Evolutionary conservation across 2,113 vertebrate genomes (phyloP).

Genomic region (Camarhynchus parvulus): DNA sequence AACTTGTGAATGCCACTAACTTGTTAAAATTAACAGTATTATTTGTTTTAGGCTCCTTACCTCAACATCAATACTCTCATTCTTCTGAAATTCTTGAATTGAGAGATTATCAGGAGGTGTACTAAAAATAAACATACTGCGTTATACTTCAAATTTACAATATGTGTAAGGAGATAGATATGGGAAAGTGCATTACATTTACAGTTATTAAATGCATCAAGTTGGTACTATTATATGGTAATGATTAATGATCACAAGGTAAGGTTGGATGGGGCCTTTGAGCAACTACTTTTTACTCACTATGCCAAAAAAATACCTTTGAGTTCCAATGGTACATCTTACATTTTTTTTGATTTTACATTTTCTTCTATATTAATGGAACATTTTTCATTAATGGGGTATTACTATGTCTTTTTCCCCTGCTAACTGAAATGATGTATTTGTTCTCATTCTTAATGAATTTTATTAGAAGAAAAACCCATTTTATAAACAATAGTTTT

Average conservation of each 20-base stretch:
- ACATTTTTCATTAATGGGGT: background rate
- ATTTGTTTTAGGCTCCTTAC: slow-evolving; percentile 71
- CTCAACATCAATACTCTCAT: slow-evolving; percentile 96
- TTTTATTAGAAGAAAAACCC: background rate
- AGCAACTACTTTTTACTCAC: background rate
- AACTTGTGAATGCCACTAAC: background rate
- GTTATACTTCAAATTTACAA: slow-evolving; percentile 43
- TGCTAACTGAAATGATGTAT: background rate
- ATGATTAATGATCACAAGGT: background rate
- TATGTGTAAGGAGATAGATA: background rate
- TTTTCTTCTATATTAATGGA: background rate
- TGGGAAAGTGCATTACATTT: background rate
- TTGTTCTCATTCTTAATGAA: background rate
- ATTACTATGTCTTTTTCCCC: background rate
- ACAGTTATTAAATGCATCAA: background rate
- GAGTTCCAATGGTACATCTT: background rate
- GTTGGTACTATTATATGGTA: background rate
- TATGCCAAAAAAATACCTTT: background rate
- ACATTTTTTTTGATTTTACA: background rate
- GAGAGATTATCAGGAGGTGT: slow-evolving; percentile 96
- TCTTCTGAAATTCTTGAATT: slow-evolving; percentile 98
- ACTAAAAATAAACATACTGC: slow-evolving; percentile 74
- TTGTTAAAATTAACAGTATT: background rate
- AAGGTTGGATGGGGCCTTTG: background rate
- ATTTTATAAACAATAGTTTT: background rate